Conservation (phyloP, 2,888 invertebrate genomes). For the Orchesella flavescens region DNA sequence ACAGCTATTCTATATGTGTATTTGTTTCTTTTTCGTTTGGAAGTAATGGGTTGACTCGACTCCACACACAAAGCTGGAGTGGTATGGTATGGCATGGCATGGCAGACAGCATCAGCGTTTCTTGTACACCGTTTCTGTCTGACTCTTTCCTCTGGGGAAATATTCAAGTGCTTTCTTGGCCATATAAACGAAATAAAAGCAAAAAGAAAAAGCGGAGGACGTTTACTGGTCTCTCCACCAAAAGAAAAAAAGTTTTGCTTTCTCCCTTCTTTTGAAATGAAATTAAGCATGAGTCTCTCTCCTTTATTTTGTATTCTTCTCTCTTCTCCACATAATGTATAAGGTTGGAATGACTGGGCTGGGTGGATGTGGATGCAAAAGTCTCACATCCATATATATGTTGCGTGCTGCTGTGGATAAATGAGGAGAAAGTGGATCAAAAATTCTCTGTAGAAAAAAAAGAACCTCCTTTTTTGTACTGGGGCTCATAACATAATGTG, state of each 20-base stretch:
- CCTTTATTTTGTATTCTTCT: neutral
- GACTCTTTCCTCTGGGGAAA: conserved; percentile 41
- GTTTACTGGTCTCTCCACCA: no score
- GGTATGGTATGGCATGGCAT: no score
- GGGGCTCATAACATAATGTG: no score
- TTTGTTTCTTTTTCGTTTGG: conserved; percentile 5
- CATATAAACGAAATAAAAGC: no score
- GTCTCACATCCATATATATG: no score
- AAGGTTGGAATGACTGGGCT: neutral
- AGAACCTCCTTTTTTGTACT: neutral
- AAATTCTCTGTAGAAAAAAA: neutral
- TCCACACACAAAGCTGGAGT: conserved; percentile 13
- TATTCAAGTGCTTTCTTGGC: conserved; percentile 18
- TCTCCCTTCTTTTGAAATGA: conserved; percentile 34
- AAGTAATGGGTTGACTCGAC: conserved; percentile 14
- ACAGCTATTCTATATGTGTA: neutral
- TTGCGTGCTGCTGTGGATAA: neutral
- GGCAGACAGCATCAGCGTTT: no score
- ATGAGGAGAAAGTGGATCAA: conserved; percentile 35
- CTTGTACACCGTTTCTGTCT: neutral
- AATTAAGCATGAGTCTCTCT: conserved; percentile 33
- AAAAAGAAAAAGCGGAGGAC: no score
- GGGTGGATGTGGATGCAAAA: conserved; percentile 9
- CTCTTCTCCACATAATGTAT: neutral
- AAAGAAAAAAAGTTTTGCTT: conserved; percentile 5